Evolutionary conservation across 2,888 invertebrate genomes (phyloP).

Genomic region (Conomelus anceps): DNA sequence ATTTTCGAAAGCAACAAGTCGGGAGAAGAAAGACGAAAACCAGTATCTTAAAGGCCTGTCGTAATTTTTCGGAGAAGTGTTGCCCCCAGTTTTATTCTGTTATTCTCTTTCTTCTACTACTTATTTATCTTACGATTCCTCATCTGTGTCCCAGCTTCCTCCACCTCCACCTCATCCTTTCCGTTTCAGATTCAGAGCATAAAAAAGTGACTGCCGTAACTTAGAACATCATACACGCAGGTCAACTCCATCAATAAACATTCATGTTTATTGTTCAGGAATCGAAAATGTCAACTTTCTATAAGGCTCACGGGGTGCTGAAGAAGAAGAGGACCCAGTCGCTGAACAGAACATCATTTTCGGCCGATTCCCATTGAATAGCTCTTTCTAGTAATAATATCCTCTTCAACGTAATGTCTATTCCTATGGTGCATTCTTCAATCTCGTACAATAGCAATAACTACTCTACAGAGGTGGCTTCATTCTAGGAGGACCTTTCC

Average conservation of each 20-base stretch:
- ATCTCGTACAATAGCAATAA: background rate
- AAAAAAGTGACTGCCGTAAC: background rate
- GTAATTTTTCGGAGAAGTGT: background rate
- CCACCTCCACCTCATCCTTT: background rate
- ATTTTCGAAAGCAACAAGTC: background rate
- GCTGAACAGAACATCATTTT: background rate
- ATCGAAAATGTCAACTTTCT: constrained; percentile 12
- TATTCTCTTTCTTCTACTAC: background rate
- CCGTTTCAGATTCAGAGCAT: background rate
- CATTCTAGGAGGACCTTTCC: background rate
- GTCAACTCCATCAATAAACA: constrained; percentile 1
- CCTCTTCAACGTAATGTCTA: background rate
- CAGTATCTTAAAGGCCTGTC: background rate
- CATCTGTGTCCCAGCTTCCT: background rate
- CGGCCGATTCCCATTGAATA: background rate
- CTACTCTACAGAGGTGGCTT: background rate
- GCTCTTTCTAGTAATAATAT: background rate
- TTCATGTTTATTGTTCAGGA: constrained; percentile 10
- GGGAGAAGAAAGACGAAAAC: background rate
- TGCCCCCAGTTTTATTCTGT: background rate
- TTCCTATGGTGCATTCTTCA: background rate
- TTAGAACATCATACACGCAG: background rate
- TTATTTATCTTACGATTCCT: background rate
- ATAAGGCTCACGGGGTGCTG: background rate
- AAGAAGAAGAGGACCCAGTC: background rate